phyloP scores from a whole-genome alignment of 1,140 invertebrate species.

The Hyles vespertilio region DNA sequence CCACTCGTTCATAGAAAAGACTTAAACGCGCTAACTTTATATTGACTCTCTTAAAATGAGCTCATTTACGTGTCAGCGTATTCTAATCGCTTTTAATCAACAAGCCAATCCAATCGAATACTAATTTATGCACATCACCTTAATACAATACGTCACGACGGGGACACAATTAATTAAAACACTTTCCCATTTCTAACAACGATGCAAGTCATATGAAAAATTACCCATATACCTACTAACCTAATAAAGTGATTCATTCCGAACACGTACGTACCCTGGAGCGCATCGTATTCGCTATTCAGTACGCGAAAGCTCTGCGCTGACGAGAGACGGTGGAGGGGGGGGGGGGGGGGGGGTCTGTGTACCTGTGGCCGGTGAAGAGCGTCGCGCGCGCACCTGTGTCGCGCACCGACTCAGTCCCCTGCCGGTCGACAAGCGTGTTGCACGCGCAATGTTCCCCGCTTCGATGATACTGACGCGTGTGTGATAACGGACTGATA shows the following conservation, averaged over 20 bases:
- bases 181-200: too few relatives aligned
- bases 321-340: background rate
- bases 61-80: too few relatives aligned
- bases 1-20: too few relatives aligned
- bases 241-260: background rate
- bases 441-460: constrained; percentile 42
- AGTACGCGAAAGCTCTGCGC: constrained; percentile 47
- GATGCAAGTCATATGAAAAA: too few relatives aligned
- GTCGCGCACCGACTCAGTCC: constrained; percentile 31
- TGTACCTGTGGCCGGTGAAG: constrained; percentile 27
- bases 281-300: constrained; percentile 50
- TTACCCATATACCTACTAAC: constrained; percentile 1
- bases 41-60: too few relatives aligned
- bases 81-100: too few relatives aligned
- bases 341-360: constrained; percentile 14
- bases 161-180: too few relatives aligned
- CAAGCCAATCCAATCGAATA: too few relatives aligned
- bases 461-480: constrained; percentile 37
- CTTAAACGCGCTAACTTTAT: too few relatives aligned
- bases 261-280: constrained; percentile 23
- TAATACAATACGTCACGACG: too few relatives aligned
- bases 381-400: constrained; percentile 39
- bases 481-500: constrained; percentile 30
- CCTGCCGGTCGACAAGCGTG: constrained; percentile 22
- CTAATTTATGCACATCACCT: too few relatives aligned